Evolutionary conservation across 2,113 vertebrate genomes (phyloP), one percentile per base, ranked within the genome.

Genomic region (Zapus hudsonius): DNA sequence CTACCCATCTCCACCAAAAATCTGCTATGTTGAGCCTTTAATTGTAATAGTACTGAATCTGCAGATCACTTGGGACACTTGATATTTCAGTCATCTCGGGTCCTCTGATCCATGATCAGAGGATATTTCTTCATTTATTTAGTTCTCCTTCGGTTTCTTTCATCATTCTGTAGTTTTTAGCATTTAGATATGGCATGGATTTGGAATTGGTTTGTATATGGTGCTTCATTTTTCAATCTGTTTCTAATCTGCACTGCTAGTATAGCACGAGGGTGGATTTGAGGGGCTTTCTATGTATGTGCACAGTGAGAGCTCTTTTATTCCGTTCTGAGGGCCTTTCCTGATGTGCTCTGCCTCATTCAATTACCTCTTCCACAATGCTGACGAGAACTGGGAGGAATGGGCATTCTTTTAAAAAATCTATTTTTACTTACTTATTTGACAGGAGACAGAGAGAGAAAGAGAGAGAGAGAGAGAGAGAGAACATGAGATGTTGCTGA

Each of bases 171-270:
- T 66, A 81, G n/a, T 84, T 84, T 87, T 75, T 47, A 55, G 6
- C 73, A 88, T 81, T 76, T 31, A 91, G 20, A 61, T 84, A 52
- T 52, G 52, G 52, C 52, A 15, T 44, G 87, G 15, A 15, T 57
- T 76, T 22, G 11, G n/a, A 70, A 80, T 15, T 76, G 76, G 66
- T 84, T 86, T n/a, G 31, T 88, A 29, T 38, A 69, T 36, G 44
- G 33, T 36, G 22, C 33, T 82, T 40, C 81, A 40, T 40, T 13
- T 22, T 29, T 75, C 47, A 57, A 16, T 87, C 36, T 38, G 31
- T 40, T 94, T 95, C 20, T 29, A 88, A 55, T 72, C 81, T 81
- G 42, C 38, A n/a, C 72, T 92, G 70, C n/a, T 82, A 59, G 12
- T 69, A 52, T 76, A 55, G n/a, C 72, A 89, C 75, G 78, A 87